Evolutionary conservation across 2,113 vertebrate genomes (phyloP), one percentile per base, ranked within the genome.

Genomic region (Rhinoptilus africanus): DNA sequence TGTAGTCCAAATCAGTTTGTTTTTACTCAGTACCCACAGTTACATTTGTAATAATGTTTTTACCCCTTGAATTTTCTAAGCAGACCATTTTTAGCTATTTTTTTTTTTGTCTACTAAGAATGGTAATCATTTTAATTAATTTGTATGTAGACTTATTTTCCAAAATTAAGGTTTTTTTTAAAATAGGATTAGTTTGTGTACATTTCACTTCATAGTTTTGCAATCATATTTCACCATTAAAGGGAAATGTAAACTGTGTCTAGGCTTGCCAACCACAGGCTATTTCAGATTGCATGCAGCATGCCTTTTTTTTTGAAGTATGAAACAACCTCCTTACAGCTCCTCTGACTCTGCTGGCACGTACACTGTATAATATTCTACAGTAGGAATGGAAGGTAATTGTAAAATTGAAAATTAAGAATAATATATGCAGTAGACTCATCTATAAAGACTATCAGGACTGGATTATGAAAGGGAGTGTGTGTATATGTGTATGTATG

Each of bases 361-460:
- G 4, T n/a, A 41, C 53, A 63, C 39, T 43, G 37, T 24, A 23
- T 18, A 90, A 91, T 84, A 93, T 91, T 97, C 92, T 68, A 37
- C 71, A 92, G 71, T 30, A 75, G 79, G 92, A 97, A 88, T 18
- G 57, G 78, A 95, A 97, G 74, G 87, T 88, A 98, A 96, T 93
- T 94, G 95, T 83, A 93, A 93, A 94, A 93, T 72, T 93, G 85
- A 97, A 94, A 97, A 97, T 97, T 96, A 97, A 96, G 86, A 97
- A 64, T 88, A 94, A 87, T 84, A 89, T 66, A 94, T 90, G 80
- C 57, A n/a, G 77, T 37, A 80, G 64, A 66, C 66, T 96, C 91
- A 56, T 97, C 94, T 97, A 92, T 96, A 96, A 97, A 96, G 91
- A 95, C 95, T 94, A 97, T 97, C 83, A 66, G 86, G 89, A 69